These are phyloP conservation scores for Eupithecia insigniata DNA, from an alignment of 2,888 invertebrate genomes.

Conservation along the genomic window DNA sequence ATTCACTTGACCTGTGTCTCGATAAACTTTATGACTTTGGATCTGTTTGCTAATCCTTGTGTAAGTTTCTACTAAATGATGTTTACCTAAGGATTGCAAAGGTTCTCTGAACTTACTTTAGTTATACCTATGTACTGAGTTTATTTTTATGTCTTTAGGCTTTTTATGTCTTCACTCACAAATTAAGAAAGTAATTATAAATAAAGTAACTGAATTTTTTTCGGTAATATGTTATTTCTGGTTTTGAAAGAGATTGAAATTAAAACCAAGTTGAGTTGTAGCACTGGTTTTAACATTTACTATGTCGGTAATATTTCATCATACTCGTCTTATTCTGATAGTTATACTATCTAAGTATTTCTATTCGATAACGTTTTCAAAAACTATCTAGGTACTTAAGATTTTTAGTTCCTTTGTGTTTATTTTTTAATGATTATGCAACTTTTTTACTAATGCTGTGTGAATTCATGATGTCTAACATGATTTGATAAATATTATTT, in stretches of 20 bases:
- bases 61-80: not conserved
- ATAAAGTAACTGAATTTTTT: not conserved
- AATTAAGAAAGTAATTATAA: not conserved
- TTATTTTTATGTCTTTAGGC: not conserved
- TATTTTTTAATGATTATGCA: not conserved
- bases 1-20: too few species aligned
- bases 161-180: not conserved
- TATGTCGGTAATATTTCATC: slow-evolving; percentile 19
- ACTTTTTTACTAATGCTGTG: not conserved
- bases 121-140: not conserved
- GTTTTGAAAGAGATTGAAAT: not conserved
- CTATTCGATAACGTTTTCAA: slow-evolving; percentile 14
- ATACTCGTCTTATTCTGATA: slow-evolving; percentile 19
- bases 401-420: not conserved
- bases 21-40: too few species aligned
- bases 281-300: slow-evolving; percentile 21
- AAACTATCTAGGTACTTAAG: not conserved
- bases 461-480: not conserved
- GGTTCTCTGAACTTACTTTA: too few species aligned
- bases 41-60: not conserved
- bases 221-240: not conserved
- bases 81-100: not conserved
- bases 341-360: slow-evolving; percentile 21
- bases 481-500: not conserved
- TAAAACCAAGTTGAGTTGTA: not conserved